These are phyloP conservation scores for Troides helena DNA, from an alignment of 2,888 invertebrate species.

Conservation along the genomic window DNA sequence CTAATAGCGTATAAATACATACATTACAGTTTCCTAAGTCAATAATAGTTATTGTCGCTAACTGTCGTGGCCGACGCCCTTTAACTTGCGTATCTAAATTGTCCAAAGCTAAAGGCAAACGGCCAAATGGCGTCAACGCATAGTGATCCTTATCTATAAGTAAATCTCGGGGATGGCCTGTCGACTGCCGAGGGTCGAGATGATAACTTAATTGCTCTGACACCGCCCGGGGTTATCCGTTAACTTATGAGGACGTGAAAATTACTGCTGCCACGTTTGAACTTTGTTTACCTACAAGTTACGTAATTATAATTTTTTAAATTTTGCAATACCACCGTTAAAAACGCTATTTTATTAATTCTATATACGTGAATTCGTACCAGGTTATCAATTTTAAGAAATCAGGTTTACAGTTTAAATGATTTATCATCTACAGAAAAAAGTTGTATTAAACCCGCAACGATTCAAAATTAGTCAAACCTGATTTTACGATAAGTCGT, in stretches of 20 bases:
- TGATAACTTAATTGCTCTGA: slow-evolving; percentile 71
- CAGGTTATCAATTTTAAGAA: no score
- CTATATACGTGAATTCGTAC: no score
- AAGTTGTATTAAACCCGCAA: no score
- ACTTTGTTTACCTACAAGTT: slow-evolving; percentile 9
- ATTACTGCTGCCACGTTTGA: slow-evolving; percentile 19
- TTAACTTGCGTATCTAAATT: slow-evolving; percentile 61
- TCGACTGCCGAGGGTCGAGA: slow-evolving; percentile 52
- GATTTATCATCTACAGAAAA: no score
- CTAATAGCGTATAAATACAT: slow-evolving; percentile 62
- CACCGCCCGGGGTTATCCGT: slow-evolving; percentile 53
- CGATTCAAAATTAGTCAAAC: no score
- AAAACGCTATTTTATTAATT: not conserved
- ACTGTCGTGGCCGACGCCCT: slow-evolving; percentile 64
- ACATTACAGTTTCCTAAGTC: slow-evolving; percentile 54
- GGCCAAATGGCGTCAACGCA: slow-evolving; percentile 74
- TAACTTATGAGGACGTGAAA: slow-evolving; percentile 45
- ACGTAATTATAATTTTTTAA: not conserved
- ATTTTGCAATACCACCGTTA: not conserved
- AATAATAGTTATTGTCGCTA: slow-evolving; percentile 70
- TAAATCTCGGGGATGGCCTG: slow-evolving; percentile 66
- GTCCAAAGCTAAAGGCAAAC: slow-evolving; percentile 65
- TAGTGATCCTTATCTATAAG: slow-evolving; percentile 65
- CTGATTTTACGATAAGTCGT: no score
- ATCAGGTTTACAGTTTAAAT: no score